Conservation (phyloP, 2,113 vertebrate species). For the Hyla sarda region DNA sequence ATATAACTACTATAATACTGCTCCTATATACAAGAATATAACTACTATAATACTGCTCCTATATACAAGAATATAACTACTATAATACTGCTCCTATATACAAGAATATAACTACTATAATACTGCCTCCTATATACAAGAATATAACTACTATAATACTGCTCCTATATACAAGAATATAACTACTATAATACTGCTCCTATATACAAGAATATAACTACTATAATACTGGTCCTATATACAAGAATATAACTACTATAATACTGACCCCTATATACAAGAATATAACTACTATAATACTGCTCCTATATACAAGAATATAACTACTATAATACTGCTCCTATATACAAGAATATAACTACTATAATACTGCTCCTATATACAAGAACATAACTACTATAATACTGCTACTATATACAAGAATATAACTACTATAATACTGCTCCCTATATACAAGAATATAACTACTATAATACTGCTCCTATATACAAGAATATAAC, state of each 20-base stretch:
- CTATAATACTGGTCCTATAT: neutral
- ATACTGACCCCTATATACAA: too few relatives aligned
- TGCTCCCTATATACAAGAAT: neutral
- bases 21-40: too few relatives aligned
- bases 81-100: neutral
- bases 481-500: conserved; percentile 7
- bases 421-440: conserved; percentile 12
- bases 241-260: too few relatives aligned
- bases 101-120: neutral
- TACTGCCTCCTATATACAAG: too few relatives aligned
- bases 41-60: too few relatives aligned
- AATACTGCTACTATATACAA: neutral
- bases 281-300: too few relatives aligned
- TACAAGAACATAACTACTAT: neutral
- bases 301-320: neutral
- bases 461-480: neutral
- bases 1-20: too few relatives aligned
- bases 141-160: neutral
- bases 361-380: conserved; percentile 1
- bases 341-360: conserved; percentile 16
- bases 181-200: neutral
- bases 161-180: neutral
- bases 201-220: conserved; percentile 1
- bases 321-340: conserved; percentile 11
- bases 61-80: too few relatives aligned